phyloP scores from a whole-genome alignment of 2,888 invertebrate species.

The Xestia c-nigrum region DNA sequence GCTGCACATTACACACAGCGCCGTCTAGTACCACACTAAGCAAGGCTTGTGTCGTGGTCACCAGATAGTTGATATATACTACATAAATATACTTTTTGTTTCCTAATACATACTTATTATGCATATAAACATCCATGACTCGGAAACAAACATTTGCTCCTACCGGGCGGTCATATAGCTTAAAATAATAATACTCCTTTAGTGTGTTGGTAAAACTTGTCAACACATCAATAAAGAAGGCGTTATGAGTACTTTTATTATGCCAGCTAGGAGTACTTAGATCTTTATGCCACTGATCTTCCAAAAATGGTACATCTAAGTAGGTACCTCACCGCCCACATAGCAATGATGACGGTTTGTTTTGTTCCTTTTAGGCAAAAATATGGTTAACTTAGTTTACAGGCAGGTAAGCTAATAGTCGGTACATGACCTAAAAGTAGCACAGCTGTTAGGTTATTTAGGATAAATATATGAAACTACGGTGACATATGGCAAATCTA shows the following conservation, averaged over 20 bases:
- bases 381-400: background rate
- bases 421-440: background rate
- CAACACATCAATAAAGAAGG: background rate
- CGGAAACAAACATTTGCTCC: too few relatives aligned
- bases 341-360: background rate
- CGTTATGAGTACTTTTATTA: background rate
- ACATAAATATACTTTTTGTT: too few relatives aligned
- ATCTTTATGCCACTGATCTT: background rate
- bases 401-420: background rate
- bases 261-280: background rate
- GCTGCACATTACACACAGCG: too few relatives aligned
- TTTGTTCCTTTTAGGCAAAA: background rate
- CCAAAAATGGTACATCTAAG: background rate
- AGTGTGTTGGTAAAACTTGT: background rate
- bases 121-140: too few relatives aligned
- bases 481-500: background rate
- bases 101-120: too few relatives aligned
- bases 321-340: background rate
- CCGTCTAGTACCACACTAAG: too few relatives aligned
- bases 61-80: too few relatives aligned
- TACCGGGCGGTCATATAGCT: too few relatives aligned
- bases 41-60: too few relatives aligned
- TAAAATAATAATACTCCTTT: background rate
- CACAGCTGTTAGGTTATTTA: slow-evolving; percentile 4
- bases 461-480: background rate